Evolutionary conservation across 2,888 invertebrate species (phyloP), one percentile per base, ranked within the genome.

Genomic region (Trichogramma evanescens): DNA sequence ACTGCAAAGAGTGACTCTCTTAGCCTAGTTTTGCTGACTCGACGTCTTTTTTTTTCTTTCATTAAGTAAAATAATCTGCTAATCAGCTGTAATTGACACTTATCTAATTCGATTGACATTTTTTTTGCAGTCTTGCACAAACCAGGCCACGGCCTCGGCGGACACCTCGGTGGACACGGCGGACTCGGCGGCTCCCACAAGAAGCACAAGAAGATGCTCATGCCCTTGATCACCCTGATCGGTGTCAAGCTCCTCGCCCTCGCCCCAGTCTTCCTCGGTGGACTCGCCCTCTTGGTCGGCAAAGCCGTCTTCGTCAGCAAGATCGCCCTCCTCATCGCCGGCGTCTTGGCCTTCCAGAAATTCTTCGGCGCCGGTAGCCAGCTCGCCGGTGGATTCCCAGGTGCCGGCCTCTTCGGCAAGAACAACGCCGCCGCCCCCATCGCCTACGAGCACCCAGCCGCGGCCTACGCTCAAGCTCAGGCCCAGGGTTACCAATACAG

Each of bases 281-380:
- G 86, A 53, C 80, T 91, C 1, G 87, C 86, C 0, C 80, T 91
- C 26, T 77, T 91, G 66, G 87, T 89, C 39, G 82, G 87, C 50
- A 92, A 91, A 79, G 91, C 91, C 41, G 78, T 91, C 58, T 81
- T 91, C 65, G 83, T 91, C 9, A 87, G 90, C 54, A 92, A 91
- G 75, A 78, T 91, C 60, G 91, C 92, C 1, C 84, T 92, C 66
- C 76, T 91, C 54, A 79, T 90, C 48, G 89, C 89, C 39, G 84
- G 87, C 0, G 81, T 89, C 41, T 73, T 89, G 54, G 87, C 88
- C 5, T 80, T 89, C 66, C 88, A 89, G 70, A 88, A 85, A 69
- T 79, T 88, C 54, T 77, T 88, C 68, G 81, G 84, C 60, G 83
- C 83, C 2, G 82, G 85, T 45, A 71, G 72, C 9, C 73, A 68